A percentile compares a stretch with the other conserved stretches of the same genome.
Conservation (phyloP, 2,113 vertebrate genomes). For the Orthonyx spaldingii region DNA sequence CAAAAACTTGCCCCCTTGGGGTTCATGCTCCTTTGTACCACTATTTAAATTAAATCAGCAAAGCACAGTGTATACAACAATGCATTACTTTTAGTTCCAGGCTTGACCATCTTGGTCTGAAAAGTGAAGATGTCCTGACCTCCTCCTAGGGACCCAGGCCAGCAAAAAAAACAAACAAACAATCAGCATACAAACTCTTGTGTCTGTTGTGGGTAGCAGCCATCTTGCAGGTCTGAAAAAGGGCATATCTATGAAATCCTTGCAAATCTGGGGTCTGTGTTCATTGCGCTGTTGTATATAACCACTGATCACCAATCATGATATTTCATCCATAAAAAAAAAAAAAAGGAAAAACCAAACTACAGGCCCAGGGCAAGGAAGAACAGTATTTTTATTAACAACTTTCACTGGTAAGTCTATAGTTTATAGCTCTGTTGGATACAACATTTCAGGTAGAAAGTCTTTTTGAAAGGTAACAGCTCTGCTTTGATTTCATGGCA, state of each 20-base stretch:
- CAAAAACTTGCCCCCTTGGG: not conserved
- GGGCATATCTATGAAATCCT: not conserved
- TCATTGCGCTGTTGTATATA: not conserved
- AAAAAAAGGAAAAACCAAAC: not conserved
- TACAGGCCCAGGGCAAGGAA: not conserved
- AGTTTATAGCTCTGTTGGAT: not conserved
- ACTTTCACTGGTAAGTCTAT: not conserved
- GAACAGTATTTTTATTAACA: not conserved
- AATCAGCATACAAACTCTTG: not conserved
- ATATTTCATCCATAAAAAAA: not conserved
- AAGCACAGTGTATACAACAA: not conserved
- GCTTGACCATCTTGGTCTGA: not conserved
- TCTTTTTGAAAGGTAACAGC: not conserved
- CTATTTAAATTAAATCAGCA: not conserved
- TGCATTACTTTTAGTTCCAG: not conserved
- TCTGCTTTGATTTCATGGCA: not conserved
- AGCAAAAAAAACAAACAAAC: not conserved
- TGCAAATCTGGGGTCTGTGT: not conserved
- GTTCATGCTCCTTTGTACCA: not conserved
- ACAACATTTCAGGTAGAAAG: not conserved
- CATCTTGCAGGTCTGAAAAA: not conserved
- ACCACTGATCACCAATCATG: not conserved
- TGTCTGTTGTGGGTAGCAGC: not conserved
- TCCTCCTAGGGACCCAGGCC: not conserved
- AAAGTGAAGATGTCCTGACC: not conserved